Base-by-base conservation (phyloP, 1,140 invertebrate species). In the Cotesia vestalis region DNA sequence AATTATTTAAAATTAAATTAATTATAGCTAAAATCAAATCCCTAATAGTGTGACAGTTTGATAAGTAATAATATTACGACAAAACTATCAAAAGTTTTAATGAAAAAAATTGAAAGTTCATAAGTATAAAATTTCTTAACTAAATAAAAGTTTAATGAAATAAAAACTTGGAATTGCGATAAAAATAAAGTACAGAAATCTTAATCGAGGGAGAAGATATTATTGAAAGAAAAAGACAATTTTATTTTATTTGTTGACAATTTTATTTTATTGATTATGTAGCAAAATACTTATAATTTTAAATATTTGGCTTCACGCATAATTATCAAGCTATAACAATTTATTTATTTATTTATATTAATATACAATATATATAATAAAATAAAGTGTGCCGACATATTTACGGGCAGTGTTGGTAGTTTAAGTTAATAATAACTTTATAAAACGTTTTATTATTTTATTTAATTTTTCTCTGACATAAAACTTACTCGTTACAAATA, bases 251-350 rank as follows among this genome's bases (percentile, higher is more conserved):
- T 52, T 35, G 36, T 53, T 70, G 70, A 79, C 78, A 78, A 78
- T 79, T 82, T 77, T 79, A 81, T 80, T 79, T 79, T 81, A 79
- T 80, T 81, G 81, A 79, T 80, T 86, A 85, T 78, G 82, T 84
- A 85, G 80, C 81, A 84, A 84, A 85, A 83, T 83, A 83, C 80
- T 77, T 84, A 83, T 77, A 77, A 73, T 85, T 80, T 85, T 85
- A 84, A 85, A 86, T 86, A 87, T 85, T 85, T 86, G 85, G 85
- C 79, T 78, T 84, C 80, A 82, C 81, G 63, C 62, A 66, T 60
- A 81, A 81, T 85, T 84, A 85, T 76, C 76, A 80, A 77, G 81
- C 79, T 85, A 83, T 79, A 64, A 78, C 78, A 77, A 66, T 69
- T 77, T 66, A 67, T 79, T 85, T 83, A 77, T 82, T 77, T 66